Evolutionary conservation across 2,888 invertebrate species (phyloP), one percentile per base, ranked within the genome.

Genomic region (Cryptocephalus moraei): DNA sequence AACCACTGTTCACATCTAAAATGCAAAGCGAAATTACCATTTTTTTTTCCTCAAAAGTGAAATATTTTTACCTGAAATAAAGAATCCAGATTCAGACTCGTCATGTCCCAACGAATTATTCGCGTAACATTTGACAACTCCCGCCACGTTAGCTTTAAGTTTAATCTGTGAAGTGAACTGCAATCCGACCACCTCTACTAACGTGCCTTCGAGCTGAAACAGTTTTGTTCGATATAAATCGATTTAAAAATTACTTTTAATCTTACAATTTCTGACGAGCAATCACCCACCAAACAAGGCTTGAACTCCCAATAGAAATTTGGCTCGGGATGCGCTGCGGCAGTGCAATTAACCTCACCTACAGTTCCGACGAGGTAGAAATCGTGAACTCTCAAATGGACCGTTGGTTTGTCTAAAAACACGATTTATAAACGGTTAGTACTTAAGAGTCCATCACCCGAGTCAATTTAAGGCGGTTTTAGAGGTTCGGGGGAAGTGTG

Each of bases 241-340:
- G 22, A 22, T 22, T 2, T 22, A 4, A 22, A n/a, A 22, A 22
- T 22, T 22, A 22, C 22, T 4, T 22, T 22, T 36, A 36, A 46
- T 52, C 59, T 62, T 60, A 70, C 71, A 13, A 52, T 41, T 48
- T 52, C 40, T 50, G 56, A 62, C 9, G 49, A 32, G 41, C 70
- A 70, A 1, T 62, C 63, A 46, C 66, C 62, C 47, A 66, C 54
- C 33, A 66, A 66, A 52, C 78, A 79, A 4, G 69, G 68, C 14
- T 68, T 64, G 52, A 74, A 78, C 8, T 54, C 63, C 80, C 82
- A 84, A 4, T 67, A 63, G 8, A 84, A 70, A 1, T 65, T 58
- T 0, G 84, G 77, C n/a, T 61, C 47, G 1, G 84, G 84, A 65
- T 73, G 75, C 1, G 78, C 78, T 11, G 68, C 65, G 1, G 77